A percentile compares a stretch with the other conserved stretches of the same genome.
phyloP scores from a whole-genome alignment of 2,113 vertebrate species.

The Illadopsis cleaveri region DNA sequence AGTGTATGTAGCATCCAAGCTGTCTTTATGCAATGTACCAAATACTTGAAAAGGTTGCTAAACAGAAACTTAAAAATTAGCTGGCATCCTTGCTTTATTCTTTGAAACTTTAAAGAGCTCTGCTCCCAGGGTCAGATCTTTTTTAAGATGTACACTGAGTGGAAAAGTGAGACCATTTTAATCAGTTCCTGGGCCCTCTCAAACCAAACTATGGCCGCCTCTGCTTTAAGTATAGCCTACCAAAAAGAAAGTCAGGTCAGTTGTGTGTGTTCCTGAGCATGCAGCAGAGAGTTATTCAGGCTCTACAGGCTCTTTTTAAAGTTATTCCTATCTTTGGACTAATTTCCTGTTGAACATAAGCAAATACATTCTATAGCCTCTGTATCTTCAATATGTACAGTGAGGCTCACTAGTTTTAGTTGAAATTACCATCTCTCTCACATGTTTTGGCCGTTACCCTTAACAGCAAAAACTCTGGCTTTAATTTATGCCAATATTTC shows the following conservation, averaged over 20 bases:
- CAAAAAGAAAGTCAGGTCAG: background rate
- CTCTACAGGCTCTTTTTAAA: background rate
- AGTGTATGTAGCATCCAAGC: background rate
- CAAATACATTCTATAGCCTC: background rate
- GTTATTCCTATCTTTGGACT: background rate
- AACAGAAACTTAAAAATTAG: background rate
- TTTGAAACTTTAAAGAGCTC: background rate
- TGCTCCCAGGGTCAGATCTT: background rate
- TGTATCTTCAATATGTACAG: background rate
- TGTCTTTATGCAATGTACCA: background rate
- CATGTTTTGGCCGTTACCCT: background rate
- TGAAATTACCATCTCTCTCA: background rate
- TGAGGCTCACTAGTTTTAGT: background rate
- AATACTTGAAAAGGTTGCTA: background rate
- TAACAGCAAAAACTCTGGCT: background rate
- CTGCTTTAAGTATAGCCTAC: background rate
- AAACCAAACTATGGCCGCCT: background rate
- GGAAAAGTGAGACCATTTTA: background rate
- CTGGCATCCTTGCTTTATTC: background rate
- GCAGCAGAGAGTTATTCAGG: background rate
- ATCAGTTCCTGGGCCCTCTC: background rate
- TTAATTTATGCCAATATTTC: background rate
- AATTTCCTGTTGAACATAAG: background rate
- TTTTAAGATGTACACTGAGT: background rate
- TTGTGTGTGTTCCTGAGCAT: background rate